Evolutionary conservation across 2,113 vertebrate species (phyloP).

Genomic region (Anolis carolinensis): DNA sequence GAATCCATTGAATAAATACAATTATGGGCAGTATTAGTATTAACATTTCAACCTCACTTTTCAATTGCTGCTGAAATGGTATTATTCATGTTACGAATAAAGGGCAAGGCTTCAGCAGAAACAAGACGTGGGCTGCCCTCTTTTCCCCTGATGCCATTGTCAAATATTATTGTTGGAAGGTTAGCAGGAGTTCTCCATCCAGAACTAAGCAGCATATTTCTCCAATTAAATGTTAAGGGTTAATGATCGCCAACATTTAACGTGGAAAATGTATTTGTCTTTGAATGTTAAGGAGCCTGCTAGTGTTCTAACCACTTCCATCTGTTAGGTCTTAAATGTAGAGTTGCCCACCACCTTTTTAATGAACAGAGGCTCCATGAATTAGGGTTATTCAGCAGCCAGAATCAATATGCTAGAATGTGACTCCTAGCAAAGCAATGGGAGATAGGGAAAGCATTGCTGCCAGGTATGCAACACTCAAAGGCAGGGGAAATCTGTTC

Average conservation of each 20-base stretch:
- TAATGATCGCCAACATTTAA: constrained; percentile 9
- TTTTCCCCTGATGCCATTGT: not conserved
- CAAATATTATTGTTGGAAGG: constrained; percentile 23
- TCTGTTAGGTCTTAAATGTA: not conserved
- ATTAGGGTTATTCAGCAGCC: not conserved
- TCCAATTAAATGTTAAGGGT: constrained; percentile 20
- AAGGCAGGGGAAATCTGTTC: not conserved
- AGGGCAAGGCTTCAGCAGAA: not conserved
- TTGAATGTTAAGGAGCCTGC: not conserved
- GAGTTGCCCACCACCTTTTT: not conserved
- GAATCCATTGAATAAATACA: not conserved
- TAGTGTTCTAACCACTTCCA: not conserved
- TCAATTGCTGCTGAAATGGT: not conserved
- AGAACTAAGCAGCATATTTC: constrained; percentile 20
- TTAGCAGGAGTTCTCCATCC: constrained; percentile 3
- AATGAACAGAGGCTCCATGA: not conserved
- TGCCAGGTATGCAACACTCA: not conserved
- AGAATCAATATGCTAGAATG: not conserved
- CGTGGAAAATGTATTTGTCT: not conserved
- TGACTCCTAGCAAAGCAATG: not conserved
- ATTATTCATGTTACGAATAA: not conserved
- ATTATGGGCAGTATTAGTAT: not conserved
- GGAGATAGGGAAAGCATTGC: not conserved
- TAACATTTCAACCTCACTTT: not conserved
- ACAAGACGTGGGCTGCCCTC: not conserved